phyloP scores from a whole-genome alignment of 2,113 vertebrate genomes.

The Tonatia bakeri region DNA sequence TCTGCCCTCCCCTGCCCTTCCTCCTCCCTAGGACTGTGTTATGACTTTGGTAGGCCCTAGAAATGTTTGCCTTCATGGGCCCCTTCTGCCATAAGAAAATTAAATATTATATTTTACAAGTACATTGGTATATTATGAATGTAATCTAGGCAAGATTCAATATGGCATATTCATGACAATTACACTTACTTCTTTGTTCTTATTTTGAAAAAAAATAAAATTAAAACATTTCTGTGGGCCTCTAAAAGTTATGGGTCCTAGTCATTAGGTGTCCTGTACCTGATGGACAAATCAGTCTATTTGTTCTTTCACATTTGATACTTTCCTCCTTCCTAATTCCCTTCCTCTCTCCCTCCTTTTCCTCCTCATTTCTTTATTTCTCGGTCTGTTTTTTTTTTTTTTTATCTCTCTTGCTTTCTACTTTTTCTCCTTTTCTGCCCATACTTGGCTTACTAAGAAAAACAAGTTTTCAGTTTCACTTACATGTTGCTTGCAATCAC shows the following conservation, averaged over 20 bases:
- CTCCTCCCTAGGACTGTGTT: no score
- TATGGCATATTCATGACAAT: not conserved
- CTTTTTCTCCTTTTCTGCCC: not conserved
- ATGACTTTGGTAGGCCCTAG: not conserved
- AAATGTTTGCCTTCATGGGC: no score
- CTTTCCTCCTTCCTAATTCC: not conserved
- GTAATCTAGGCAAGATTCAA: not conserved
- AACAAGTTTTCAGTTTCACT: not conserved
- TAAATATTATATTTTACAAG: not conserved
- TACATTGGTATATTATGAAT: not conserved
- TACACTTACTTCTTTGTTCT: not conserved
- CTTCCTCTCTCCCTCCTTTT: accelerated
- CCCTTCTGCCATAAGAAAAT: not conserved
- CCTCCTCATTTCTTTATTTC: not conserved
- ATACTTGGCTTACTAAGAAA: not conserved
- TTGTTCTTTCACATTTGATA: not conserved
- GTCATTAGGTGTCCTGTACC: not conserved
- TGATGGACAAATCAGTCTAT: no score
- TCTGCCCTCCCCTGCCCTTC: accelerated
- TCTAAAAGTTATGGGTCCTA: not conserved
- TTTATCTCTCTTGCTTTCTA: not conserved
- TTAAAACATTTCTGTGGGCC: not conserved
- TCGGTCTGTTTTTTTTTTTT: not conserved
- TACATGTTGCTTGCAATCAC: slow-evolving; percentile 21
- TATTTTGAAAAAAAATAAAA: not conserved